These are phyloP conservation scores for Netelia melanura DNA, from an alignment of 2,888 invertebrate genomes.

Conservation along the genomic window DNA sequence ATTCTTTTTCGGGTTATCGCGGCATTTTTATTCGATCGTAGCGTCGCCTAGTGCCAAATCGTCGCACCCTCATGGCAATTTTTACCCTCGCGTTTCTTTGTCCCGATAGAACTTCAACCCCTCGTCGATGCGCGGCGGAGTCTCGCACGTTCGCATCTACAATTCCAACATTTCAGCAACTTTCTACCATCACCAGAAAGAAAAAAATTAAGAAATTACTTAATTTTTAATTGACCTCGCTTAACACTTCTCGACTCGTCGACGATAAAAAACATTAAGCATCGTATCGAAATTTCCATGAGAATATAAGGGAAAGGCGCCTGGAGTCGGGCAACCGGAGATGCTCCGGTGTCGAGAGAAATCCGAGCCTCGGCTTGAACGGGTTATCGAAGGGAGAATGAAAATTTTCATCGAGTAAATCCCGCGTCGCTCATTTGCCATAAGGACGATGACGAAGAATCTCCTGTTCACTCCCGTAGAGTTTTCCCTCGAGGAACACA, in stretches of 20 bases:
- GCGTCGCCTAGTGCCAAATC: constrained; percentile 68
- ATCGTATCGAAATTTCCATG: background rate
- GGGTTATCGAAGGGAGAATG: constrained; percentile 71
- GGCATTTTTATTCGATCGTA: constrained; percentile 73
- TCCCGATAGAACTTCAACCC: constrained; percentile 52
- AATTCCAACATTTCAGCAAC: no score
- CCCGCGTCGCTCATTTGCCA: background rate
- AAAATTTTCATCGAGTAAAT: constrained; percentile 73
- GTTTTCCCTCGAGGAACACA: background rate
- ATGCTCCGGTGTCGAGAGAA: constrained; percentile 71
- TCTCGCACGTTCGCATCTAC: background rate
- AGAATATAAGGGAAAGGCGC: constrained; percentile 55
- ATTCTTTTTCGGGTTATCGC: constrained; percentile 79
- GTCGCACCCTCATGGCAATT: constrained; percentile 55
- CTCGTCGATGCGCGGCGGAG: background rate
- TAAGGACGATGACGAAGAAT: constrained; percentile 16
- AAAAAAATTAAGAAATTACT: no score
- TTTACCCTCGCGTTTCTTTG: constrained; percentile 31
- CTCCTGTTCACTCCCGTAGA: constrained; percentile 24
- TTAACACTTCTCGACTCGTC: no score
- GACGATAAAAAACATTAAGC: no score
- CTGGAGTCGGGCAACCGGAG: constrained; percentile 76
- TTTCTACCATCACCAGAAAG: no score
- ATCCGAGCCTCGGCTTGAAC: constrained; percentile 34
- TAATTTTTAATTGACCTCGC: background rate